phyloP scores from a whole-genome alignment of 2,888 invertebrate species.

The Aproaerema taeniolella region DNA sequence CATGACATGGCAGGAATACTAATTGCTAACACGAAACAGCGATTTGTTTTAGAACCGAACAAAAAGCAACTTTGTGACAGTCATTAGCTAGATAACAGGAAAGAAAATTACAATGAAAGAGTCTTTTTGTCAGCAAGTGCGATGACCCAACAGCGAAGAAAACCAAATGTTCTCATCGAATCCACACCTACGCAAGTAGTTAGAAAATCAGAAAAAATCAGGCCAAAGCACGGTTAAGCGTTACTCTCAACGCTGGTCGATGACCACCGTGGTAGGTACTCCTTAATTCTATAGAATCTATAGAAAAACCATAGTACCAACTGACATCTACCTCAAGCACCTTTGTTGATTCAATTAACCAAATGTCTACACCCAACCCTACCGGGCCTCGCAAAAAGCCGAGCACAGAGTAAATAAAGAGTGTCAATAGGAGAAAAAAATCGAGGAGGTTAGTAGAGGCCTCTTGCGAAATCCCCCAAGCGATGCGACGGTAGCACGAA shows the following conservation, averaged over 20 bases:
- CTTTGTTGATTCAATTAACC: slow-evolving; percentile 44
- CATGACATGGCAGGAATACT: slow-evolving; percentile 4
- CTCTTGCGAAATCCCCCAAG: slow-evolving; percentile 56
- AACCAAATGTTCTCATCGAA: too few relatives aligned
- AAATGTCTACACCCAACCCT: slow-evolving; percentile 53
- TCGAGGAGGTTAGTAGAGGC: slow-evolving; percentile 51
- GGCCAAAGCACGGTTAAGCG: slow-evolving; percentile 4
- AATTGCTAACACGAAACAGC: not conserved
- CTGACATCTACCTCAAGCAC: slow-evolving; percentile 14
- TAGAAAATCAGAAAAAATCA: too few relatives aligned
- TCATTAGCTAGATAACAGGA: too few relatives aligned
- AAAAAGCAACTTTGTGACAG: not conserved
- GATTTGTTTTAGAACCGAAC: slow-evolving; percentile 1
- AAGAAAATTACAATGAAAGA: too few relatives aligned
- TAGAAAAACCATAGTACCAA: slow-evolving; percentile 8
- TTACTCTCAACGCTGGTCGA: not conserved
- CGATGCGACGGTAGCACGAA: too few relatives aligned
- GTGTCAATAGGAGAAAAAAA: slow-evolving; percentile 44
- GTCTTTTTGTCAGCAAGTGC: too few relatives aligned
- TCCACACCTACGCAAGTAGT: too few relatives aligned
- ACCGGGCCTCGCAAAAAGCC: slow-evolving; percentile 65
- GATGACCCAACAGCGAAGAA: too few relatives aligned
- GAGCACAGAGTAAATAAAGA: slow-evolving; percentile 42
- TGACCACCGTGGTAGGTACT: not conserved
- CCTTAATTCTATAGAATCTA: not conserved